These are phyloP conservation scores for Nanorana parkeri DNA, from an alignment of 2,113 vertebrate genomes.

Conservation along the genomic window DNA sequence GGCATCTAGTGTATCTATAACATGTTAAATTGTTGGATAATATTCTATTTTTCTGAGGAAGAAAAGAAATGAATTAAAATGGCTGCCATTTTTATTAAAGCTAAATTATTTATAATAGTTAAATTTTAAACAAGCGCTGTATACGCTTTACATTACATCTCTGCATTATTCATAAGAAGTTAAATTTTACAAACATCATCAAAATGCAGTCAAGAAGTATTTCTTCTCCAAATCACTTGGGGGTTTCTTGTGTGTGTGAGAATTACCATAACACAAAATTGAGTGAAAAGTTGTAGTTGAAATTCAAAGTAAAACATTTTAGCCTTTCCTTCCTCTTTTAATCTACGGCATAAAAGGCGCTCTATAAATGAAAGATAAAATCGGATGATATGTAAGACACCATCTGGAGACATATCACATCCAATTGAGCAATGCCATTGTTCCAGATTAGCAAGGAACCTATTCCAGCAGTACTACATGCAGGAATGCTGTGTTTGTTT, in stretches of 20 bases:
- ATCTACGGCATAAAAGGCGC: slow-evolving; percentile 29
- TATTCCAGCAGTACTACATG: slow-evolving; percentile 5
- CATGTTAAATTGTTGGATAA: neutral
- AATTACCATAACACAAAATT: slow-evolving; percentile 4
- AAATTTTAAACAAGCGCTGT: slow-evolving; percentile 55
- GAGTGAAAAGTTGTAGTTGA: slow-evolving; percentile 1
- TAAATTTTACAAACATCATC: slow-evolving; percentile 46
- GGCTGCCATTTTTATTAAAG: slow-evolving; percentile 46
- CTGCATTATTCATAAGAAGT: slow-evolving; percentile 44
- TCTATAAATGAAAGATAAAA: slow-evolving; percentile 13
- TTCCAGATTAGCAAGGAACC: slow-evolving; percentile 27
- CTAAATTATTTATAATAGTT: slow-evolving; percentile 52
- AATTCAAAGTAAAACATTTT: neutral
- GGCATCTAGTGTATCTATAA: neutral
- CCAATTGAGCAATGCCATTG: slow-evolving; percentile 37
- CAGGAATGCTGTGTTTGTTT: slow-evolving; percentile 4
- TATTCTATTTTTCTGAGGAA: slow-evolving; percentile 4
- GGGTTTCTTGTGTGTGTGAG: slow-evolving; percentile 2
- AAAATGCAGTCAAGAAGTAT: slow-evolving; percentile 36
- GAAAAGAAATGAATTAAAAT: slow-evolving; percentile 46
- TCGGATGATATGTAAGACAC: slow-evolving; percentile 21
- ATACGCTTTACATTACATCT: slow-evolving; percentile 49
- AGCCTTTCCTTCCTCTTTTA: neutral
- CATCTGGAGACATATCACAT: slow-evolving; percentile 42
- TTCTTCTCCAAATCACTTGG: slow-evolving; percentile 17